Percentiles rank a stretch among this genome's conserved stretches.
phyloP scores from a whole-genome alignment of 2,113 vertebrate genomes.

The Dasyurus viverrinus region DNA sequence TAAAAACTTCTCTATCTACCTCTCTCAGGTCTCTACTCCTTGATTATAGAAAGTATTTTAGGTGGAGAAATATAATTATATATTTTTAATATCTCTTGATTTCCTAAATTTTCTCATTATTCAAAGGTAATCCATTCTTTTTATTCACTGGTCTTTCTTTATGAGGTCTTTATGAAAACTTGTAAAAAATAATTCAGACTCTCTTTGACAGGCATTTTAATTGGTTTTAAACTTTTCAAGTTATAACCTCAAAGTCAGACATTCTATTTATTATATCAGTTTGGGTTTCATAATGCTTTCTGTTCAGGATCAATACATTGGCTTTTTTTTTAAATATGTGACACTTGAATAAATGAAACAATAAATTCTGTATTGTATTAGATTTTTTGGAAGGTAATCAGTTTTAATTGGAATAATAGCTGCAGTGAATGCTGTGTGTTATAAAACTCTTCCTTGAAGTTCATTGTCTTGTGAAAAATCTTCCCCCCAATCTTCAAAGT shows the following conservation, averaged over 20 bases:
- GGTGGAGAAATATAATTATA: not conserved
- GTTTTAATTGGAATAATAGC: not conserved
- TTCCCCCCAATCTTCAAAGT: not conserved
- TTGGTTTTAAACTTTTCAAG: conserved; percentile 28
- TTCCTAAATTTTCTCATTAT: not conserved
- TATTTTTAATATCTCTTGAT: not conserved
- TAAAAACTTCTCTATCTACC: not conserved
- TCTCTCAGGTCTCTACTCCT: not conserved
- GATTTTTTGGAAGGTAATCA: not conserved
- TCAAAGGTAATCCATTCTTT: not conserved
- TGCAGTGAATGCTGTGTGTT: not conserved
- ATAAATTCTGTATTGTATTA: not conserved
- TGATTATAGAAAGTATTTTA: not conserved
- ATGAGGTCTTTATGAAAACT: not conserved
- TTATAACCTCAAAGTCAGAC: not conserved
- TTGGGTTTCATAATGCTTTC: conserved; percentile 46
- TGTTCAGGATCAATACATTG: conserved; percentile 5
- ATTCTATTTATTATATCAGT: conserved; percentile 46
- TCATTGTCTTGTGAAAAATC: not conserved
- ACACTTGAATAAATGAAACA: not conserved
- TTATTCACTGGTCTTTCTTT: not conserved
- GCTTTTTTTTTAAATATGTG: conserved; percentile 18
- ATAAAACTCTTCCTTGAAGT: not conserved
- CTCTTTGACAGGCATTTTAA: not conserved
- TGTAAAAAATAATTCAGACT: not conserved